Evolutionary conservation across 2,113 vertebrate species (phyloP).

Genomic region (Chroicocephalus ridibundus): DNA sequence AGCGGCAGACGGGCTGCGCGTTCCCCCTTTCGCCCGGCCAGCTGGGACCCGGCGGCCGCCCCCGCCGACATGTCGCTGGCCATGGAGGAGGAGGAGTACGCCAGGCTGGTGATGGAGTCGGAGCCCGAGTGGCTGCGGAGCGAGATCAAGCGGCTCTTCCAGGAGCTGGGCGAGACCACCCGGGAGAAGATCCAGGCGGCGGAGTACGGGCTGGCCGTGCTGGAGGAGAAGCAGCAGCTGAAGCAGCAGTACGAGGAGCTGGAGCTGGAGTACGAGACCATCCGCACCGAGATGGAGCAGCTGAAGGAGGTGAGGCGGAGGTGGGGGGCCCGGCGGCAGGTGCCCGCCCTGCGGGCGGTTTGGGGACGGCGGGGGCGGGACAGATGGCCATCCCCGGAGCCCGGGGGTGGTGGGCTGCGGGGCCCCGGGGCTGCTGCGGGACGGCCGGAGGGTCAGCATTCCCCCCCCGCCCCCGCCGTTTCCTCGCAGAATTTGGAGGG

Average conservation of each 20-base stretch:
- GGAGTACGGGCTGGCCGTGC: slow-evolving; percentile 92
- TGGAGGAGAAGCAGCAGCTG: slow-evolving; percentile 96
- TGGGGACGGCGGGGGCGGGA: neutral
- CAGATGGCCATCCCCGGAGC: neutral
- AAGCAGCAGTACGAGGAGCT: slow-evolving; percentile 92
- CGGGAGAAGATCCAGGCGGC: slow-evolving; percentile 97
- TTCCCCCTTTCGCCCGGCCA: neutral
- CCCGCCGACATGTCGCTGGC: slow-evolving; percentile 73
- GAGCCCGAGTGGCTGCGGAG: slow-evolving; percentile 87
- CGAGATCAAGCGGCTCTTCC: slow-evolving; percentile 87
- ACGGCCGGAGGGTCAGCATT: neutral
- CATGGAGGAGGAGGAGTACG: slow-evolving; percentile 83
- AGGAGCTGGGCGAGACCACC: slow-evolving; percentile 91
- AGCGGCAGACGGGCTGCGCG: neutral
- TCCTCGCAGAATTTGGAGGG: neutral
- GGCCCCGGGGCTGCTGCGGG: neutral
- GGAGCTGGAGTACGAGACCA: slow-evolving; percentile 89
- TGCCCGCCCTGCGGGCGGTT: neutral
- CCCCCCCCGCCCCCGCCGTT: neutral
- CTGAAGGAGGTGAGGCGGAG: slow-evolving; percentile 86
- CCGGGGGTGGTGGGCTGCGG: neutral
- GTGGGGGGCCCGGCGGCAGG: neutral
- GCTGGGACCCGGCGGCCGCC: neutral
- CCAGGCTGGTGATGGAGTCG: slow-evolving; percentile 84
- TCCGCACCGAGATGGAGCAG: slow-evolving; percentile 90